Conservation (phyloP, 2,888 invertebrate genomes). For the Stictocephala bisonia region DNA sequence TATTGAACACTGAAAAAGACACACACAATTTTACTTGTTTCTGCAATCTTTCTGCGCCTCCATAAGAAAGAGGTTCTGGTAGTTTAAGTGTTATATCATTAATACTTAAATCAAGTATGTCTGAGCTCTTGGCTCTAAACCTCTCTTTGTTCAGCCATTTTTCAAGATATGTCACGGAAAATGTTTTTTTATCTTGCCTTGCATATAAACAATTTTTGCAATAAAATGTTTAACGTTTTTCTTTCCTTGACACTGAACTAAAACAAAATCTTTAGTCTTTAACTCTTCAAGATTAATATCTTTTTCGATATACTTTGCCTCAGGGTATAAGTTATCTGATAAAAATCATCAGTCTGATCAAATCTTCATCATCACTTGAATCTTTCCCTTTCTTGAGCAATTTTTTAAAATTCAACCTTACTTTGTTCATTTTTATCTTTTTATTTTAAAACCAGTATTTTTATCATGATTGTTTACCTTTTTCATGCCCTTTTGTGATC, state of each 20-base stretch:
- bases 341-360: constrained; percentile 18
- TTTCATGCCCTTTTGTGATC: too few species aligned
- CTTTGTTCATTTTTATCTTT: constrained; percentile 8
- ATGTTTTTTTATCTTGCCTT: constrained; percentile 24
- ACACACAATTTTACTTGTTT: constrained; percentile 39
- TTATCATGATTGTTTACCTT: too few species aligned
- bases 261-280: constrained; percentile 15
- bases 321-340: neutral
- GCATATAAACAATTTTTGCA: constrained; percentile 19
- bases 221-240: constrained; percentile 39
- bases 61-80: constrained; percentile 36
- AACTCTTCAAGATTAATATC: constrained; percentile 12
- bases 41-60: constrained; percentile 37
- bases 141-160: constrained; percentile 38
- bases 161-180: constrained; percentile 35
- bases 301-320: constrained; percentile 32
- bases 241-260: constrained; percentile 18
- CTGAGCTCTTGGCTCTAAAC: constrained; percentile 23
- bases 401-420: constrained; percentile 17
- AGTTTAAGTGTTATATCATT: constrained; percentile 37
- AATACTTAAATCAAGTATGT: constrained; percentile 21
- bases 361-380: constrained; percentile 33
- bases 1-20: constrained; percentile 39
- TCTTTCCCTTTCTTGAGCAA: neutral
- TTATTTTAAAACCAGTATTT: neutral